Percentiles rank a stretch among this genome's conserved stretches.
Conservation (phyloP, 1,140 invertebrate species). For the Ditylenchus dipsaci region DNA sequence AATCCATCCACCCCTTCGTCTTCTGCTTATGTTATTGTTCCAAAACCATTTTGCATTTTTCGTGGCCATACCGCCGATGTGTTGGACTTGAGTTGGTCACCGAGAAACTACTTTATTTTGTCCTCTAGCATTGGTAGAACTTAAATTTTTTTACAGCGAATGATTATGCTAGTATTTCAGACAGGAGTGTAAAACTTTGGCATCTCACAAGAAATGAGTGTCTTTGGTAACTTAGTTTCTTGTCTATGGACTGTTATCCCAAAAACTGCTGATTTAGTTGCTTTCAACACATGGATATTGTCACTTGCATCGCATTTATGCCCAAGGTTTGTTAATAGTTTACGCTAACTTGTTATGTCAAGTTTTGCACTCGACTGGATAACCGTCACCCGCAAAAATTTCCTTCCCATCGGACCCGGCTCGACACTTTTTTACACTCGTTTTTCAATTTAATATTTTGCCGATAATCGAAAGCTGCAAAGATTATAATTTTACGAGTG, state of each 20-base stretch:
- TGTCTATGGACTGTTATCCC: too few relatives aligned
- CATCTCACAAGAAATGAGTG: slow-evolving; percentile 93
- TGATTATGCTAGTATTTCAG: background rate
- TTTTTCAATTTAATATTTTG: too few relatives aligned
- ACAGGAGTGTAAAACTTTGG: slow-evolving; percentile 89
- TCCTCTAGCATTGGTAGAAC: slow-evolving; percentile 86
- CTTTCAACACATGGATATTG: slow-evolving; percentile 98
- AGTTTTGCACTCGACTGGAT: too few relatives aligned
- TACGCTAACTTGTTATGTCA: slow-evolving; percentile 36
- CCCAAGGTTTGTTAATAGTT: slow-evolving; percentile 67
- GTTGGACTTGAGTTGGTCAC: slow-evolving; percentile 89
- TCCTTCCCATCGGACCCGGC: too few relatives aligned
- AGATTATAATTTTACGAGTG: too few relatives aligned
- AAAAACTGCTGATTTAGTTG: slow-evolving; percentile 62
- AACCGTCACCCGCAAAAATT: too few relatives aligned
- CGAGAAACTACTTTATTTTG: slow-evolving; percentile 91
- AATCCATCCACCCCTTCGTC: background rate
- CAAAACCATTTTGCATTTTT: slow-evolving; percentile 86
- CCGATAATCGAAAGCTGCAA: too few relatives aligned
- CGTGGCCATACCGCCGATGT: slow-evolving; percentile 91
- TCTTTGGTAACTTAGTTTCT: slow-evolving; percentile 65
- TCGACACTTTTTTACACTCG: too few relatives aligned
- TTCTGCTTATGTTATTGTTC: slow-evolving; percentile 71
- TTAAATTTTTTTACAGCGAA: background rate
- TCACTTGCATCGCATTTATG: slow-evolving; percentile 96